These are phyloP conservation scores for Sclerurus mexicanus DNA, from an alignment of 2,113 vertebrate species.

Conservation along the genomic window DNA sequence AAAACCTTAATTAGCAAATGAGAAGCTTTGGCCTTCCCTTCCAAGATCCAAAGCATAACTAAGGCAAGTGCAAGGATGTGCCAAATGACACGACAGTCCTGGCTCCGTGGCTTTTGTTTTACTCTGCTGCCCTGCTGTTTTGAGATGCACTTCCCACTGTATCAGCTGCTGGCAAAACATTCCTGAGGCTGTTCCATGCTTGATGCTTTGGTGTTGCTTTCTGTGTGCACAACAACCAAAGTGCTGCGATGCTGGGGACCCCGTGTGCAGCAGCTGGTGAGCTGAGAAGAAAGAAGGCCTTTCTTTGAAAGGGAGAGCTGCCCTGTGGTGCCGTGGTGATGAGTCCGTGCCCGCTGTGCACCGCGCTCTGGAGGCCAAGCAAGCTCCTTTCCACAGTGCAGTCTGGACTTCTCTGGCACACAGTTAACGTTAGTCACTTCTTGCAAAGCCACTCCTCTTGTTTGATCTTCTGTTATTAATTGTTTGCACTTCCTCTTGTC, in stretches of 20 bases:
- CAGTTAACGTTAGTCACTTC: neutral
- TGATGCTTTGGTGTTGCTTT: neutral
- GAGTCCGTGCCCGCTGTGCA: neutral
- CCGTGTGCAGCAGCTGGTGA: conserved; percentile 23
- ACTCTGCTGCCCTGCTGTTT: conserved; percentile 4
- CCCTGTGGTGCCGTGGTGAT: neutral
- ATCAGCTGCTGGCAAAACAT: conserved; percentile 21
- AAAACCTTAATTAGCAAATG: conserved; percentile 45
- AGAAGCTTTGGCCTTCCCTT: neutral
- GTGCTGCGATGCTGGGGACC: neutral
- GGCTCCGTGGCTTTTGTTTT: neutral
- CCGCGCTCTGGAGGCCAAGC: neutral
- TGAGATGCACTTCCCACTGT: neutral
- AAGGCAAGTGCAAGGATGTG: neutral
- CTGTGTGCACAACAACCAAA: neutral
- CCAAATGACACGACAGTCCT: neutral
- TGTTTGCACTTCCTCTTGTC: conserved; percentile 11
- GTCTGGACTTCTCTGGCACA: neutral
- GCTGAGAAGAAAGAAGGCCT: neutral
- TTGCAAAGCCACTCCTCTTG: conserved; percentile 16
- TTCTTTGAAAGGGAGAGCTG: conserved; percentile 4
- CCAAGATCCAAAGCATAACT: neutral
- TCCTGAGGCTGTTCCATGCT: neutral
- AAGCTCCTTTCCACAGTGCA: neutral
- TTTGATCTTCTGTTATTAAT: conserved; percentile 33